Conservation (phyloP, 1,140 invertebrate genomes). For the Aethina tumida region DNA sequence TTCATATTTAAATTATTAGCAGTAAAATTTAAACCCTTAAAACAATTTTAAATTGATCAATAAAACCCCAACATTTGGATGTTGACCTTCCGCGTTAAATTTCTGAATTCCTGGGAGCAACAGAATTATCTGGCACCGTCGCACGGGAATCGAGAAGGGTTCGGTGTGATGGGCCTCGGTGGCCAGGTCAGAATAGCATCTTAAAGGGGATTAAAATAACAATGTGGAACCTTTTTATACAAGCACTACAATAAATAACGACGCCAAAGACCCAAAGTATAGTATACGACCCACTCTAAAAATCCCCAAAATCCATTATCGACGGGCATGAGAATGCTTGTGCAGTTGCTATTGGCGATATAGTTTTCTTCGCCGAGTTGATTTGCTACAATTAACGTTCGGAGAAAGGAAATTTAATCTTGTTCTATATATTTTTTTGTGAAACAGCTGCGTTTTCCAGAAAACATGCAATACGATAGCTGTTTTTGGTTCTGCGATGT, state of each 20-base stretch:
- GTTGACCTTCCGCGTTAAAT: not conserved
- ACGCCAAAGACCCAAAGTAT: slow-evolving; percentile 6
- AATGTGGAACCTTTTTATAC: slow-evolving; percentile 14
- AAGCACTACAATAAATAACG: slow-evolving; percentile 12
- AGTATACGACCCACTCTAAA: slow-evolving; percentile 11
- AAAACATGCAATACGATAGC: no score
- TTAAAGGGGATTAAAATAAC: slow-evolving; percentile 21
- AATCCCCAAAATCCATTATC: slow-evolving; percentile 13
- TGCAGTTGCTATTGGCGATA: slow-evolving; percentile 12
- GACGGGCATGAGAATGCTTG: slow-evolving; percentile 5
- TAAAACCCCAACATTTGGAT: not conserved
- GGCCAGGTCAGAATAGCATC: slow-evolving; percentile 12
- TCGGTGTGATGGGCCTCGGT: slow-evolving; percentile 11
- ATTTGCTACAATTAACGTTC: no score
- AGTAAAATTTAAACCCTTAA: not conserved
- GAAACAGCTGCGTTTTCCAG: no score
- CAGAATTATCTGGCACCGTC: slow-evolving; percentile 2
- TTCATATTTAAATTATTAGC: not conserved
- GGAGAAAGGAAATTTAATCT: no score
- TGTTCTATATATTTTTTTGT: no score
- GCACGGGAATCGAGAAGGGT: slow-evolving; percentile 7
- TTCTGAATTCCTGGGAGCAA: not conserved
- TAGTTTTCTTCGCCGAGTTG: no score
- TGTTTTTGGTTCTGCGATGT: no score
- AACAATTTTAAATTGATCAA: not conserved